These are phyloP conservation scores for Eucriotettix oculatus DNA, from an alignment of 2,888 invertebrate species.

Conservation along the genomic window DNA sequence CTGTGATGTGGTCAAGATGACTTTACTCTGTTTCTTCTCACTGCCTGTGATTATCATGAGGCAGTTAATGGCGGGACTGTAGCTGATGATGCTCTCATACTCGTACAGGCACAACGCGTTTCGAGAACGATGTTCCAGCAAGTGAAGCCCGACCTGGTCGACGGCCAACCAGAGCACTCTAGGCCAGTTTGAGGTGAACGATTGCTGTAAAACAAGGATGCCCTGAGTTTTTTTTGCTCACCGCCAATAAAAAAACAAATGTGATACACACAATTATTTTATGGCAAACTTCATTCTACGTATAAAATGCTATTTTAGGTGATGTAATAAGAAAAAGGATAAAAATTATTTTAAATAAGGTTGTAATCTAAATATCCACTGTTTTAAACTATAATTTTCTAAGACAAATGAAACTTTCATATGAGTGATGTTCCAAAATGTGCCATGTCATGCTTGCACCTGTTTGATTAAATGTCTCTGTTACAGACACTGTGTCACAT, in stretches of 20 bases:
- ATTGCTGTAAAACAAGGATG: slow-evolving; percentile 49
- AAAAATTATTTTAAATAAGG: no score
- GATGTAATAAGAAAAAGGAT: background rate
- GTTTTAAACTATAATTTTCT: no score
- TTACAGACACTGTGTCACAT: no score
- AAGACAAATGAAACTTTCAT: no score
- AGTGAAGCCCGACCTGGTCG: slow-evolving; percentile 79
- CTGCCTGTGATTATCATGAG: slow-evolving; percentile 85
- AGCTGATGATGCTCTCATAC: slow-evolving; percentile 74
- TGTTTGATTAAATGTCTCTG: no score
- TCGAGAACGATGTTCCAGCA: slow-evolving; percentile 74
- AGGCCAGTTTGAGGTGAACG: slow-evolving; percentile 92
- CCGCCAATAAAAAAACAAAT: background rate
- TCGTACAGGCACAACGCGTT: slow-evolving; percentile 83
- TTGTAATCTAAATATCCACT: no score
- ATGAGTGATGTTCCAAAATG: no score
- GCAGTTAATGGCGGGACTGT: slow-evolving; percentile 82
- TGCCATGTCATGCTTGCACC: no score
- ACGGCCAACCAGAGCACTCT: slow-evolving; percentile 83
- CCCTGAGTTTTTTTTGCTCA: background rate
- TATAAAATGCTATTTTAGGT: background rate
- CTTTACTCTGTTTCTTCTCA: slow-evolving; percentile 82
- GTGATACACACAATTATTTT: background rate
- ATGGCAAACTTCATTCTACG: background rate
- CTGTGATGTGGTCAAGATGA: slow-evolving; percentile 83